A percentile compares a stretch with the other conserved stretches of the same genome.
phyloP scores from a whole-genome alignment of 2,113 vertebrate genomes.

The Macrotus californicus region DNA sequence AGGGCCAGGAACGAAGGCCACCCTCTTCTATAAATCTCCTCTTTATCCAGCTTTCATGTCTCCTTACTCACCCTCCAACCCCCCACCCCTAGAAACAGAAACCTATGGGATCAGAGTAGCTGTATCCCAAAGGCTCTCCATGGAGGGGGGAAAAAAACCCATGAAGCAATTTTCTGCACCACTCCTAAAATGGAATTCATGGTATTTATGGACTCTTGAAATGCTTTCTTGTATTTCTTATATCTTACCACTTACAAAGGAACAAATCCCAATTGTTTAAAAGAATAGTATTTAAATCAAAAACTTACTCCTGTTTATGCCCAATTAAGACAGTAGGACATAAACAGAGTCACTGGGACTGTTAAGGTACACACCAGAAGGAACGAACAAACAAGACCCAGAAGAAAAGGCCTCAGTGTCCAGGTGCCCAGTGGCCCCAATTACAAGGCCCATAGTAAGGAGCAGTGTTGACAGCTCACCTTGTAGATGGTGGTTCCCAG shows the following conservation, averaged over 20 bases:
- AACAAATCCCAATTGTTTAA: background rate
- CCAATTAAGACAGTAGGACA: background rate
- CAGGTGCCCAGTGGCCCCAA: no score
- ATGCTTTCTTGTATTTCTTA: background rate
- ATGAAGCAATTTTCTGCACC: background rate
- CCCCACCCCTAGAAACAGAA: background rate
- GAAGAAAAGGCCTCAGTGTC: background rate
- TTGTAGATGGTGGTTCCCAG: conserved; percentile 97
- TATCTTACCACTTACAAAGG: background rate
- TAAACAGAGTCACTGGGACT: background rate
- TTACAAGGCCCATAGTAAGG: accelerated
- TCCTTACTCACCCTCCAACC: background rate
- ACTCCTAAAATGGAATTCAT: background rate
- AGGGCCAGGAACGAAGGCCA: background rate
- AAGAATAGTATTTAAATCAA: background rate
- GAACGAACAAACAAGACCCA: background rate
- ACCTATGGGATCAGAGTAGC: background rate
- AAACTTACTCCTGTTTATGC: background rate
- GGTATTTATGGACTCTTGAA: background rate
- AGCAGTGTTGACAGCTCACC: conserved; percentile 76
- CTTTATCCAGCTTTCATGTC: background rate
- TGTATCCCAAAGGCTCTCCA: background rate
- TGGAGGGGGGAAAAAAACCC: background rate
- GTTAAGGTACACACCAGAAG: background rate
- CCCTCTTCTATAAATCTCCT: background rate